Conservation (phyloP, 2,113 vertebrate genomes). For the Strix uralensis region DNA sequence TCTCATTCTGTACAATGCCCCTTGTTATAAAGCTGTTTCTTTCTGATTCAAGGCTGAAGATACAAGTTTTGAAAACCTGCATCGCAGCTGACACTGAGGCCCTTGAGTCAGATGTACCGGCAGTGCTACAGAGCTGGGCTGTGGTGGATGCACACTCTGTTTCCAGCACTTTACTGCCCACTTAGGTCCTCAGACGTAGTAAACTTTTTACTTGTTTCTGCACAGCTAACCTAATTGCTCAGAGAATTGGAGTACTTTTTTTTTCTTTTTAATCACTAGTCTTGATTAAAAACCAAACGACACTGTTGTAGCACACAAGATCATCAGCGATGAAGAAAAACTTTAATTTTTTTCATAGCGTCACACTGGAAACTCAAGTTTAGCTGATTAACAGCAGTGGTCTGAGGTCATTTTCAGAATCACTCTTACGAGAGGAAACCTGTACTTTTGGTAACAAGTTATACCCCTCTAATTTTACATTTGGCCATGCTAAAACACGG, state of each 20-base stretch:
- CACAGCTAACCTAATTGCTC: constrained; percentile 8
- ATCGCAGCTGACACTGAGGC: background rate
- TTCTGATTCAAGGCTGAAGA: background rate
- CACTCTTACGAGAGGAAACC: background rate
- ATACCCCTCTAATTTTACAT: background rate
- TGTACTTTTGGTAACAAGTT: background rate
- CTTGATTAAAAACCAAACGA: background rate
- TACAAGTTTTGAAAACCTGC: background rate
- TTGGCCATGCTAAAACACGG: background rate
- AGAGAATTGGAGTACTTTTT: background rate
- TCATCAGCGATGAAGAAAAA: background rate
- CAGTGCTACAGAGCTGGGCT: background rate
- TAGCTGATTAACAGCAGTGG: background rate
- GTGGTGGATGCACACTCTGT: rapidly evolving
- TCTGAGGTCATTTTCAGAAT: background rate
- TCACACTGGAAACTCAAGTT: background rate
- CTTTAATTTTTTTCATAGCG: background rate
- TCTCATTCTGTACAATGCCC: background rate
- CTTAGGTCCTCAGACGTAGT: background rate
- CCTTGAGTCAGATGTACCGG: background rate
- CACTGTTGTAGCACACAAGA: background rate
- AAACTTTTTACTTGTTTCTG: background rate
- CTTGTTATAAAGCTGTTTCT: background rate
- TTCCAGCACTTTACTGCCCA: background rate
- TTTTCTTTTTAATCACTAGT: background rate